phyloP scores from a whole-genome alignment of 2,888 invertebrate species.

The Neoascia interrupta region DNA sequence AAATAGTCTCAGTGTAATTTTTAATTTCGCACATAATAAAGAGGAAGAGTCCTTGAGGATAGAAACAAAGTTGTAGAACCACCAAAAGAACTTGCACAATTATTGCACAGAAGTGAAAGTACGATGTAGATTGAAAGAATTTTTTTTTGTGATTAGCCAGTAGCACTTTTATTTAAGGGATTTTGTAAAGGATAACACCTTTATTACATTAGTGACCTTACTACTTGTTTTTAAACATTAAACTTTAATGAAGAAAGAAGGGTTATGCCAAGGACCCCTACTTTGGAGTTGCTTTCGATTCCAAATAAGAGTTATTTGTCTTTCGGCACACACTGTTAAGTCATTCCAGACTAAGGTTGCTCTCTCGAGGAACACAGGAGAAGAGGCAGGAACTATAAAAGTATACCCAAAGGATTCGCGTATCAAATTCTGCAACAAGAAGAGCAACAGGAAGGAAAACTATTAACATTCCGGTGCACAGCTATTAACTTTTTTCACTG shows the following conservation, averaged over 20 bases:
- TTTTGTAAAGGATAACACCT: too few relatives aligned
- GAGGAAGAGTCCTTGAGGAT: conserved; percentile 33
- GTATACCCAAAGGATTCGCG: conserved; percentile 41
- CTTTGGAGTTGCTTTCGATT: too few relatives aligned
- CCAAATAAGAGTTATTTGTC: too few relatives aligned
- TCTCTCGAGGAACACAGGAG: conserved; percentile 29
- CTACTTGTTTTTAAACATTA: too few relatives aligned
- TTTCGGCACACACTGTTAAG: too few relatives aligned
- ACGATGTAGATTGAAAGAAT: too few relatives aligned
- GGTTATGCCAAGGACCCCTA: conserved; percentile 1
- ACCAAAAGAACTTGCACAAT: conserved; percentile 23
- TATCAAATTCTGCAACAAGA: conserved; percentile 55
- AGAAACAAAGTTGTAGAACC: conserved; percentile 19
- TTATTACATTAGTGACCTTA: conserved; percentile 11
- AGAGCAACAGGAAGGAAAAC: conserved; percentile 73
- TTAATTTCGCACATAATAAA: conserved; percentile 68
- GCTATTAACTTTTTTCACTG: conserved; percentile 72
- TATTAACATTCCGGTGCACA: conserved; percentile 73
- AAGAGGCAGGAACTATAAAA: conserved; percentile 9
- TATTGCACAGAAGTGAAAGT: conserved; percentile 28
- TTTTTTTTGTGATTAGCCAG: too few relatives aligned
- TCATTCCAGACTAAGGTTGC: conserved; percentile 6
- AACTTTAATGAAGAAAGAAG: background rate
- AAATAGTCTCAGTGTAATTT: conserved; percentile 49
- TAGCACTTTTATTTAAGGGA: too few relatives aligned